phyloP scores from a whole-genome alignment of 2,888 invertebrate species.

The Acrobasis suavella region DNA sequence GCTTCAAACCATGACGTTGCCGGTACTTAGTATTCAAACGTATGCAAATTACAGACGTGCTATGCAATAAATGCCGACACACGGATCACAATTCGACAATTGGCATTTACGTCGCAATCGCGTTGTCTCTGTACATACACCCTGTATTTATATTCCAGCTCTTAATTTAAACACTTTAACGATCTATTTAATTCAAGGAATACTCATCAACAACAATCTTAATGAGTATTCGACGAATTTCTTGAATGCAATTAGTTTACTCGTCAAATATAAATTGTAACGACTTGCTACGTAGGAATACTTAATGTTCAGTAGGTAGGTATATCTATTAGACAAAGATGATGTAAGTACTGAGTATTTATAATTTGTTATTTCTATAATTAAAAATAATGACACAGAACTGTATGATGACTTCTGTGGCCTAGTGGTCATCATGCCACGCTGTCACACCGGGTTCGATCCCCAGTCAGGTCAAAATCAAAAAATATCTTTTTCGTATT shows the following conservation, averaged over 20 bases:
- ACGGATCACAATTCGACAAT: slow-evolving; percentile 81
- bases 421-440: no score
- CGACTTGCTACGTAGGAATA: background rate
- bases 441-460: no score
- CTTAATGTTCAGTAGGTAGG: background rate
- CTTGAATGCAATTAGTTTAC: slow-evolving; percentile 20
- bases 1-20: slow-evolving; percentile 71
- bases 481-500: no score
- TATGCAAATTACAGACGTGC: slow-evolving; percentile 81
- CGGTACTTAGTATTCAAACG: slow-evolving; percentile 80
- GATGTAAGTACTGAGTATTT: no score
- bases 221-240: slow-evolving; percentile 15
- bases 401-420: no score
- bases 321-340: no score
- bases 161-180: slow-evolving; percentile 19
- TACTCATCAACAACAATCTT: slow-evolving; percentile 13
- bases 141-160: slow-evolving; percentile 10
- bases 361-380: no score
- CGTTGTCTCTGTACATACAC: slow-evolving; percentile 48
- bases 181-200: slow-evolving; percentile 12
- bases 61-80: slow-evolving; percentile 81
- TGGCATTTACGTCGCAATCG: slow-evolving; percentile 75
- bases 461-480: no score
- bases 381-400: no score
- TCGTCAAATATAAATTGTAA: slow-evolving; percentile 14